Conservation (phyloP, 2,888 invertebrate species). For the Eupithecia centaureata region DNA sequence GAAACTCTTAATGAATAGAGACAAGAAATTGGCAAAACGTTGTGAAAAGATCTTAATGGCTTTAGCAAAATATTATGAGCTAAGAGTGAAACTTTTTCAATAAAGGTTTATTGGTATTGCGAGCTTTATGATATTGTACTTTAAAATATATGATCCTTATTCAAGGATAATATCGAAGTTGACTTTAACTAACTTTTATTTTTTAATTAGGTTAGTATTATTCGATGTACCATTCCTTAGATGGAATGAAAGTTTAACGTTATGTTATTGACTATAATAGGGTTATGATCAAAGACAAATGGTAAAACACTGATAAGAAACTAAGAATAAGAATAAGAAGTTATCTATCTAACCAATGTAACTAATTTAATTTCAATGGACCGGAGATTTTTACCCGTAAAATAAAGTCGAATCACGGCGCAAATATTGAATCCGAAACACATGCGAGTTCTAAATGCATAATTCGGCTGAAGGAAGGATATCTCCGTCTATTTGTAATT, state of each 20-base stretch:
- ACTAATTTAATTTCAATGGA: not conserved
- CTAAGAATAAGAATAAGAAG: no score
- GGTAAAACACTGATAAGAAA: no score
- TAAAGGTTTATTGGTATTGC: slow-evolving; percentile 17
- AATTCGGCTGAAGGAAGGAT: slow-evolving; percentile 44
- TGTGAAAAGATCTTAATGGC: slow-evolving; percentile 32
- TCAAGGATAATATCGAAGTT: slow-evolving; percentile 2
- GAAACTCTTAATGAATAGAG: slow-evolving; percentile 45
- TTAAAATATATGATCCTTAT: not conserved
- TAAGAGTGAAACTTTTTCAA: slow-evolving; percentile 21
- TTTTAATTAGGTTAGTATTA: not conserved
- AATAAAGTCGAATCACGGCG: slow-evolving; percentile 51
- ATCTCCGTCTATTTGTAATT: slow-evolving; percentile 67
- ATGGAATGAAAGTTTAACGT: not conserved
- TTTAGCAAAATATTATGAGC: slow-evolving; percentile 23
- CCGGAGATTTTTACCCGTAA: slow-evolving; percentile 44
- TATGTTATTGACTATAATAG: not conserved
- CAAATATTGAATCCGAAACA: slow-evolving; percentile 41
- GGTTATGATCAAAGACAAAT: not conserved
- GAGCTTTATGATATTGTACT: slow-evolving; percentile 14
- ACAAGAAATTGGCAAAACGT: slow-evolving; percentile 44
- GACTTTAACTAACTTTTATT: not conserved
- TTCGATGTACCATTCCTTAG: not conserved
- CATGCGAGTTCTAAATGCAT: slow-evolving; percentile 53
- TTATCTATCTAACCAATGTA: no score